A percentile compares a stretch with the other conserved stretches of the same genome.
Evolutionary conservation across 2,888 invertebrate species (phyloP).

Genomic region (Microctonus aethiopoides): DNA sequence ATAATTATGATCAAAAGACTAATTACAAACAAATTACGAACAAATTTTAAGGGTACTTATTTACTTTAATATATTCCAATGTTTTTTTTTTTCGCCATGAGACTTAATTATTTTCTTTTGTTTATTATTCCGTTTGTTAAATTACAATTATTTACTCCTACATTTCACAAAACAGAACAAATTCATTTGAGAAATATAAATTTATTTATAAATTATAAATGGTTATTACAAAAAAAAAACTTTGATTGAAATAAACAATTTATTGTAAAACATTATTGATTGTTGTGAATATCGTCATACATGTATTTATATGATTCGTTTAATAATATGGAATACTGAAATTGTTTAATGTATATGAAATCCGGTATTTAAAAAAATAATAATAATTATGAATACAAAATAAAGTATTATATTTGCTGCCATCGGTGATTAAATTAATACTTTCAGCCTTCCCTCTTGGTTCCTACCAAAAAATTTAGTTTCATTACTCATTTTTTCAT

Average conservation of each 20-base stretch:
- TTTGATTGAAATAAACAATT: conserved; percentile 18
- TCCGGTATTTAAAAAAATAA: not conserved
- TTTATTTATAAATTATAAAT: not conserved
- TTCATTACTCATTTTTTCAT: conserved; percentile 37
- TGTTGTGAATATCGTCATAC: conserved; percentile 27
- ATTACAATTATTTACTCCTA: not conserved
- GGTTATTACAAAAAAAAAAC: conserved; percentile 24
- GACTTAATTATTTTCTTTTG: not conserved
- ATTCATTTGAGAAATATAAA: not conserved
- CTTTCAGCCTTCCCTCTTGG: conserved; percentile 48
- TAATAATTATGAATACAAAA: conserved; percentile 49
- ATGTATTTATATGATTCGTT: conserved; percentile 41
- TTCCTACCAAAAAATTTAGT: conserved; percentile 35
- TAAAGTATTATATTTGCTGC: conserved; percentile 58
- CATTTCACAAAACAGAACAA: not conserved
- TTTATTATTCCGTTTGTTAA: conserved; percentile 3
- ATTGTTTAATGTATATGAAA: conserved; percentile 15
- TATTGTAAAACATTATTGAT: conserved; percentile 25
- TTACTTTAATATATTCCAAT: not conserved
- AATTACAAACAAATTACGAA: not conserved
- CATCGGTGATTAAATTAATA: conserved; percentile 46
- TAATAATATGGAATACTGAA: conserved; percentile 20
- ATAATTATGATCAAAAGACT: not conserved
- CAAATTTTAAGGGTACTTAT: not conserved
- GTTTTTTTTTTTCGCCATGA: not conserved